A percentile compares a stretch with the other conserved stretches of the same genome.
phyloP scores from a whole-genome alignment of 2,113 vertebrate species.

The Nipponia nippon region DNA sequence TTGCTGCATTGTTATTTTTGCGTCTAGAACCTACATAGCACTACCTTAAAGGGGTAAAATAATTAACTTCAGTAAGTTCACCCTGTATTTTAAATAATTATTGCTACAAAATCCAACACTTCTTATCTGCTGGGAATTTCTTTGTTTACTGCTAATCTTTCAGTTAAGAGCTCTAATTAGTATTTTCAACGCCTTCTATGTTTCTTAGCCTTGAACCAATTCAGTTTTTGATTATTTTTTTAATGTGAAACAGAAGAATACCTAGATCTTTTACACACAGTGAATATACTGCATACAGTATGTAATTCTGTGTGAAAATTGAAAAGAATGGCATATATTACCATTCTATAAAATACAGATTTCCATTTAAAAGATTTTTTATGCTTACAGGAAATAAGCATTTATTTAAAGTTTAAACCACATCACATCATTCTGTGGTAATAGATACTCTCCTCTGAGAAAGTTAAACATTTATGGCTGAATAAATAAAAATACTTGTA shows the following conservation, averaged over 20 bases:
- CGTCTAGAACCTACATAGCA: neutral
- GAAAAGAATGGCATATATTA: conserved; percentile 62
- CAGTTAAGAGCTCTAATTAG: neutral
- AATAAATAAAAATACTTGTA: conserved; percentile 25
- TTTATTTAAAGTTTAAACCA: conserved; percentile 68
- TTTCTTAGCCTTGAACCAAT: conserved; percentile 22
- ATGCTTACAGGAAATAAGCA: conserved; percentile 61
- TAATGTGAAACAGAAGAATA: conserved; percentile 66
- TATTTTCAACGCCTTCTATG: neutral
- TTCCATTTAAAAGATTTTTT: conserved; percentile 48
- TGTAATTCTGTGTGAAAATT: conserved; percentile 69
- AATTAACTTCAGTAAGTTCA: conserved; percentile 4
- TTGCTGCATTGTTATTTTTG: conserved; percentile 15
- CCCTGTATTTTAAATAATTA: neutral
- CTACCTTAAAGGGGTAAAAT: conserved; percentile 20
- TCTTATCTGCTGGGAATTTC: neutral
- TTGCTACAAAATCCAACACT: conserved; percentile 1
- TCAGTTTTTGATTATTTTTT: conserved; percentile 55
- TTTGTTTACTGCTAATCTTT: conserved; percentile 22
- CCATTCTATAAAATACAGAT: conserved; percentile 58
- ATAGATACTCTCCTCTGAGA: conserved; percentile 40
- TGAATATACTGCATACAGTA: conserved; percentile 49
- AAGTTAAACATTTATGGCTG: conserved; percentile 31
- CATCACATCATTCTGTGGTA: conserved; percentile 55
- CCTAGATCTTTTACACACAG: conserved; percentile 57